Evolutionary conservation across 2,113 vertebrate species (phyloP).

Genomic region (Climacteris rufus): DNA sequence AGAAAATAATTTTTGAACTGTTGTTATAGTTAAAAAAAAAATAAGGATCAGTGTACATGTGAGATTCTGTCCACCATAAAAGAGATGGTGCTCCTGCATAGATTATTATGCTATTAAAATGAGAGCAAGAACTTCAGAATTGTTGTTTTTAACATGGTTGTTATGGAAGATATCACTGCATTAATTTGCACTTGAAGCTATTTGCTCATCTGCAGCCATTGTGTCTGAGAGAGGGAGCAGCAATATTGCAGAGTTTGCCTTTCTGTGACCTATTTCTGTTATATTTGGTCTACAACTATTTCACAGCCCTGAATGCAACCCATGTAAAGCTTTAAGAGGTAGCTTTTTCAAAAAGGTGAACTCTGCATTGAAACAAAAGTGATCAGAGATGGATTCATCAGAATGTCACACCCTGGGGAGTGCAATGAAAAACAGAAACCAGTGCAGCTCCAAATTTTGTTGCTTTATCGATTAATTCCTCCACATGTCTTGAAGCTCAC

Average conservation of each 20-base stretch:
- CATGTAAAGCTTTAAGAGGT: neutral
- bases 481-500: neutral
- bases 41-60: neutral
- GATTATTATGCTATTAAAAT: neutral
- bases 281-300: neutral
- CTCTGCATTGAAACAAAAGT: neutral
- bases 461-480: neutral
- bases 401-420: neutral
- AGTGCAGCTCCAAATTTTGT: neutral
- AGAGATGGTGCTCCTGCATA: neutral
- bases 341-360: neutral
- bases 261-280: neutral
- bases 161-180: neutral
- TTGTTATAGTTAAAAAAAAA: neutral
- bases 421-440: neutral
- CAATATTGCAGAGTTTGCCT: neutral
- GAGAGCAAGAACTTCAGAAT: neutral
- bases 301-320: neutral
- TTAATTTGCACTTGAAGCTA: conserved; percentile 11
- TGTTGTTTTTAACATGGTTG: neutral
- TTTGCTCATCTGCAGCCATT: neutral
- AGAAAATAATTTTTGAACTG: neutral
- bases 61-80: neutral
- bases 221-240: neutral
- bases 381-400: neutral